phyloP scores from a whole-genome alignment of 2,888 invertebrate species.

The Machimus atricapillus region DNA sequence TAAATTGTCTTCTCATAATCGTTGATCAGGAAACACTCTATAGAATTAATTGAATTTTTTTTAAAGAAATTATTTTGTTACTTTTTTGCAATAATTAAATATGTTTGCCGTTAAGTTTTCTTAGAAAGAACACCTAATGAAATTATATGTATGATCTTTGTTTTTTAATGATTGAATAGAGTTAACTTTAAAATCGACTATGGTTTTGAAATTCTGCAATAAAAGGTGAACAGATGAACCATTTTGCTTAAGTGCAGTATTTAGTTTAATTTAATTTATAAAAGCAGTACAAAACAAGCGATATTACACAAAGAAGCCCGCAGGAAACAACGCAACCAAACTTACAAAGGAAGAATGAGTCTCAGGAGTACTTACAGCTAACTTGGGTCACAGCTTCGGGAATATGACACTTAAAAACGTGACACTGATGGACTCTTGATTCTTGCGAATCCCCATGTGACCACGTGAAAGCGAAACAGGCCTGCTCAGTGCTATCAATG shows the following conservation, averaged over 20 bases:
- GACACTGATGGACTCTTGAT: slow-evolving; percentile 93
- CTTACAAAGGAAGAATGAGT: neutral
- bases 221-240: neutral
- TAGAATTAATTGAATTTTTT: neutral
- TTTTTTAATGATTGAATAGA: no score
- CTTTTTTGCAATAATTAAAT: neutral
- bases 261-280: neutral
- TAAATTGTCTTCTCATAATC: no score
- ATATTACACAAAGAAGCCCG: neutral
- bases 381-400: slow-evolving; percentile 88
- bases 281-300: neutral
- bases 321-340: slow-evolving; percentile 23
- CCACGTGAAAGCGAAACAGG: slow-evolving; percentile 99
- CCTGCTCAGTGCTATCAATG: slow-evolving; percentile 79
- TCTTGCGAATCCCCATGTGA: slow-evolving; percentile 90
- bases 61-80: neutral
- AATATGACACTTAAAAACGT: slow-evolving; percentile 95
- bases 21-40: no score
- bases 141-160: no score
- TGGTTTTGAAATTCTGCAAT: neutral
- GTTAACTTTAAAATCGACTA: neutral
- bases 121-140: no score
- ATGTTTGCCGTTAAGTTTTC: neutral
- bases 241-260: neutral
- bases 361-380: slow-evolving; percentile 66